Percentiles rank a stretch among this genome's conserved stretches.
Conservation (phyloP, 2,888 invertebrate genomes). For the Plemyria rubiginata region DNA sequence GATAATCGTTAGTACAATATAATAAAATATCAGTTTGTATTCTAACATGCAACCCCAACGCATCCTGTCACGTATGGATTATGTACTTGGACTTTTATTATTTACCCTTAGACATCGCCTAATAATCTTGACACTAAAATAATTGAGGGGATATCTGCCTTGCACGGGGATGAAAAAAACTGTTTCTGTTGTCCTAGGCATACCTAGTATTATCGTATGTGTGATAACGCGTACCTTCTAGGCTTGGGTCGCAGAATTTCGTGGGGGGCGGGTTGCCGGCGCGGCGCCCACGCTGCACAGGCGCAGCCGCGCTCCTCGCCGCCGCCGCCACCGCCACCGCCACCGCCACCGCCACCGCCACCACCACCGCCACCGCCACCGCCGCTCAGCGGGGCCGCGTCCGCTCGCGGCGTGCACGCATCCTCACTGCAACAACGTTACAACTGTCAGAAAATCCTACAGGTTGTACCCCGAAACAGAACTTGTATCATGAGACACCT, state of each 20-base stretch:
- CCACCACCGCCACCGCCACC: conserved; percentile 47
- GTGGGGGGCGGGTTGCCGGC: conserved; percentile 87
- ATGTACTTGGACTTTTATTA: no score
- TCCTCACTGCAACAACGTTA: conserved; percentile 68
- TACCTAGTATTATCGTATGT: no score
- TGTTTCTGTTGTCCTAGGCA: no score
- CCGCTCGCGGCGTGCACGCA: conserved; percentile 76
- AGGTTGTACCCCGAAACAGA: neutral
- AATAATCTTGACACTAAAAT: no score
- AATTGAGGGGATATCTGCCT: no score
- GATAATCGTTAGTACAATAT: no score
- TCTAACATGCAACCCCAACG: no score
- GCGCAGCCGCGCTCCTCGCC: conserved; percentile 67
- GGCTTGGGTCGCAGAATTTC: conserved; percentile 95
- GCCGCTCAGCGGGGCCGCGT: conserved; percentile 65
- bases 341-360: conserved; percentile 48
- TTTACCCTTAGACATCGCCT: no score
- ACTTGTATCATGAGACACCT: neutral
- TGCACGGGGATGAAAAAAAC: no score
- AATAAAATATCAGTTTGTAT: no score
- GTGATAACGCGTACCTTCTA: conserved; percentile 90
- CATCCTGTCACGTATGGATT: no score
- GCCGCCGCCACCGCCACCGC: conserved; percentile 47
- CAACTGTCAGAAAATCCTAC: neutral
- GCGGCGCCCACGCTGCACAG: conserved; percentile 77